Evolutionary conservation across 2,113 vertebrate genomes (phyloP).

Genomic region (Otus sunia): DNA sequence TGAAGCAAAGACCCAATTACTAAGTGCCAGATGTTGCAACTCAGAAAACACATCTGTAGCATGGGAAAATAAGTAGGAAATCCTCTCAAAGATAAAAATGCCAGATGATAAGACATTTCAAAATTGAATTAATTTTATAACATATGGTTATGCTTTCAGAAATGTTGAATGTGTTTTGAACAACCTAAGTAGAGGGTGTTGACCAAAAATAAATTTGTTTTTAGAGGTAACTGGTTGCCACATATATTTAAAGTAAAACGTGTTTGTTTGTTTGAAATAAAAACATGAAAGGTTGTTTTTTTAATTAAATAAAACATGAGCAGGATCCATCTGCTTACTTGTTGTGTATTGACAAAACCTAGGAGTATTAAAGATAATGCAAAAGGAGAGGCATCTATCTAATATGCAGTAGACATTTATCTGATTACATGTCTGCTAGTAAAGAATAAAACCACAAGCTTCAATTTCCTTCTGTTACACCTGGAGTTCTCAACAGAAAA

Average conservation of each 20-base stretch:
- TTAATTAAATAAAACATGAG: not conserved
- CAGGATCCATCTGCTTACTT: not conserved
- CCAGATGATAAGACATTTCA: conserved; percentile 19
- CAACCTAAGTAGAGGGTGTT: not conserved
- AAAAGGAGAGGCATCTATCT: not conserved
- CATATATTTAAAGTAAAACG: not conserved
- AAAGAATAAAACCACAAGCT: not conserved
- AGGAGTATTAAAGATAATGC: not conserved
- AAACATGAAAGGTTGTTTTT: not conserved
- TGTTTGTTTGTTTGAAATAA: not conserved
- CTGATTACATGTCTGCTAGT: not conserved
- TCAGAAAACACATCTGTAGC: conserved; percentile 30
- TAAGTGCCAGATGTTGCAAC: conserved; percentile 29
- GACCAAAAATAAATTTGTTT: not conserved
- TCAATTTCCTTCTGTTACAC: not conserved
- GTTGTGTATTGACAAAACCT: not conserved
- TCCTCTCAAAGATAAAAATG: conserved; percentile 21
- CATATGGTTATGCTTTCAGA: conserved; percentile 9
- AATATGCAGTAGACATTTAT: not conserved
- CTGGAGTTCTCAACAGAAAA: not conserved
- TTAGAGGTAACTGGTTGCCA: not conserved
- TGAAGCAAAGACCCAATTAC: conserved; percentile 27
- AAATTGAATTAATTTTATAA: conserved; percentile 22
- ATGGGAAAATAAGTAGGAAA: conserved; percentile 14
- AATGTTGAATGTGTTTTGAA: not conserved